Conservation (phyloP, 2,113 vertebrate genomes). For the Apistogramma diplotaenia region DNA sequence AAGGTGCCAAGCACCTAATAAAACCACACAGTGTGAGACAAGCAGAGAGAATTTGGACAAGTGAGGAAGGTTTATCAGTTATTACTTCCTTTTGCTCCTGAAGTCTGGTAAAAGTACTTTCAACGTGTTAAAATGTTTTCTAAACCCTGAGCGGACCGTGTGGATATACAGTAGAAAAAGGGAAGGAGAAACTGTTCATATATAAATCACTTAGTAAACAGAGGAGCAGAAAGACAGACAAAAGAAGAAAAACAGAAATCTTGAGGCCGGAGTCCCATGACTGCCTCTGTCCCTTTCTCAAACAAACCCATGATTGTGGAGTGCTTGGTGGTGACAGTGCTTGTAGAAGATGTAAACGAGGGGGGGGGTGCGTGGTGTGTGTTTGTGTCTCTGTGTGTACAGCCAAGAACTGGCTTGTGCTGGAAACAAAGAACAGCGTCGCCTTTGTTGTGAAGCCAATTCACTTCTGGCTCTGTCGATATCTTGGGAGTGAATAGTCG, state of each 20-base stretch:
- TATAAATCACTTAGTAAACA: constrained; percentile 13
- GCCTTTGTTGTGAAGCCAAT: constrained; percentile 45
- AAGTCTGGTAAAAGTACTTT: not conserved
- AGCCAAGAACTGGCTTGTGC: constrained; percentile 34
- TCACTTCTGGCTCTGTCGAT: constrained; percentile 37
- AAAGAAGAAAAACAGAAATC: constrained; percentile 27
- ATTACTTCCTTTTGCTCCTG: not conserved
- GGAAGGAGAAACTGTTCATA: not conserved
- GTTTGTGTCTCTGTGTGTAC: constrained; percentile 35
- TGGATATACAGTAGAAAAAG: not conserved
- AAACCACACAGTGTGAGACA: constrained; percentile 44
- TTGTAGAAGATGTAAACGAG: constrained; percentile 33
- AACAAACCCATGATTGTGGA: constrained; percentile 66
- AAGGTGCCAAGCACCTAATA: constrained; percentile 51
- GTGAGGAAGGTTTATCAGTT: not conserved
- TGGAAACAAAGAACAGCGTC: constrained; percentile 63
- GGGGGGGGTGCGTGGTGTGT: not conserved
- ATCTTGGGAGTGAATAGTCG: constrained; percentile 21
- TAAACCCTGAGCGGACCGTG: not conserved
- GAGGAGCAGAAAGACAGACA: not conserved
- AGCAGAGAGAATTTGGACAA: constrained; percentile 1
- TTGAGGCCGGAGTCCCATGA: constrained; percentile 52
- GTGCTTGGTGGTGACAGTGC: constrained; percentile 64
- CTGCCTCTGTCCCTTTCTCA: constrained; percentile 32
- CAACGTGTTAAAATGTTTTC: not conserved